These are phyloP conservation scores for Arvicanthis niloticus DNA, from an alignment of 2,113 vertebrate genomes.

Conservation along the genomic window DNA sequence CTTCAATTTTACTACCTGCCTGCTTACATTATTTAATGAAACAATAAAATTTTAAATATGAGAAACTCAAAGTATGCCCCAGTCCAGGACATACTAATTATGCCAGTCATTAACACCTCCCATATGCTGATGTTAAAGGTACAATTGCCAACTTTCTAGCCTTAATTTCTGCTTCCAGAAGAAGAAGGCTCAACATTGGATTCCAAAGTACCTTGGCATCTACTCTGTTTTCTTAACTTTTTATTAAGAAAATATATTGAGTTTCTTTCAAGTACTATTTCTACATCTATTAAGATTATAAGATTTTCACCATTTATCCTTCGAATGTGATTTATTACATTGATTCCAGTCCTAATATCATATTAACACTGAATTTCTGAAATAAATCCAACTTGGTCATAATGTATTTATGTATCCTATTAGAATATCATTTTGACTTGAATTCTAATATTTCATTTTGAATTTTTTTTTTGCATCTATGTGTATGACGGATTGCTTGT, in stretches of 20 bases:
- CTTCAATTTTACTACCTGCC: neutral
- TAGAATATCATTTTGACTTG: constrained; percentile 12
- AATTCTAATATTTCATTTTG: neutral
- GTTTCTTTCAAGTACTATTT: neutral
- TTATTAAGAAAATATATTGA: neutral
- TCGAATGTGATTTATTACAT: neutral
- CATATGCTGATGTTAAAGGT: neutral
- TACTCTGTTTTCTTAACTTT: neutral
- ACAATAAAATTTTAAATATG: neutral
- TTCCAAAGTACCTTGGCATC: neutral
- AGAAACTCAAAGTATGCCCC: neutral
- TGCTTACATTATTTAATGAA: neutral
- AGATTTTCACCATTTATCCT: constrained; percentile 38
- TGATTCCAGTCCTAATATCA: constrained; percentile 31
- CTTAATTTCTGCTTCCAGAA: neutral
- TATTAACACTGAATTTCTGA: constrained; percentile 23
- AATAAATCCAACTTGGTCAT: constrained; percentile 45
- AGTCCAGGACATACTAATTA: neutral
- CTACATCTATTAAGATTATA: neutral
- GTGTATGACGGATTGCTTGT: neutral
- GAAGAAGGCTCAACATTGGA: neutral
- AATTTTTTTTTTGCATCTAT: constrained; percentile 9
- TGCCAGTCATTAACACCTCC: neutral
- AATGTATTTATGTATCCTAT: neutral
- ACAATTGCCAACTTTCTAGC: neutral